phyloP scores from a whole-genome alignment of 2,888 invertebrate species.

The Cyclophora albipunctata region DNA sequence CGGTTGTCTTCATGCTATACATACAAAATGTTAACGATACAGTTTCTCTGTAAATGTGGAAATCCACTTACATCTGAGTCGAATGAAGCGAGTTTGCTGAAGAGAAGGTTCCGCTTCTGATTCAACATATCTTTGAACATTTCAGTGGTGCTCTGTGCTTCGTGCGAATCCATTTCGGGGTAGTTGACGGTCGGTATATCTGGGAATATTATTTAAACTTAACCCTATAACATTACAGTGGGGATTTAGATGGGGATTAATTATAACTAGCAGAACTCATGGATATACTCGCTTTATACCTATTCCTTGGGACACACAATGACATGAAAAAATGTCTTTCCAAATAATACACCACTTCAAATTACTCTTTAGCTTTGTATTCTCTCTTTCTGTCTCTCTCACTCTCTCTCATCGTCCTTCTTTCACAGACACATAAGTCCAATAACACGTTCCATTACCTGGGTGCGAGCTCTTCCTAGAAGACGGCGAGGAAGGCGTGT shows the following conservation, averaged over 20 bases:
- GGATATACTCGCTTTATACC: not conserved
- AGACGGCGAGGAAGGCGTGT: conserved; percentile 65
- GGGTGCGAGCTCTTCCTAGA: conserved; percentile 82
- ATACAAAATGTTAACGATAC: not conserved
- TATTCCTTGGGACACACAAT: not conserved
- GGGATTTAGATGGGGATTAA: too few species aligned
- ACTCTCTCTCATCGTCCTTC: too few species aligned
- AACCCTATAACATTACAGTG: not conserved
- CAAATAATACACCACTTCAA: too few species aligned
- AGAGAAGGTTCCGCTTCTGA: conserved; percentile 90
- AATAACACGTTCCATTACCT: conserved; percentile 40
- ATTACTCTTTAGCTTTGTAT: too few species aligned
- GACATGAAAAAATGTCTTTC: too few species aligned
- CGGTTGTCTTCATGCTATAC: not conserved
- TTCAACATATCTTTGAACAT: conserved; percentile 96
- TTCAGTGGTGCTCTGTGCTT: conserved; percentile 87
- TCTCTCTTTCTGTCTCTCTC: too few species aligned
- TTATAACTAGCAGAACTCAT: too few species aligned
- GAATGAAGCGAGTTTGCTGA: conserved; percentile 91
- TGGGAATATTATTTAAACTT: conserved; percentile 16
- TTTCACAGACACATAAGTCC: too few species aligned
- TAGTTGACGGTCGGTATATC: conserved; percentile 74
- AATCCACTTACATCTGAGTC: conserved; percentile 88
- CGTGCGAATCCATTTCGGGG: conserved; percentile 79
- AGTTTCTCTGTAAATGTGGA: not conserved